Conservation (phyloP, 2,888 invertebrate genomes). For the Pherbina coryleti region DNA sequence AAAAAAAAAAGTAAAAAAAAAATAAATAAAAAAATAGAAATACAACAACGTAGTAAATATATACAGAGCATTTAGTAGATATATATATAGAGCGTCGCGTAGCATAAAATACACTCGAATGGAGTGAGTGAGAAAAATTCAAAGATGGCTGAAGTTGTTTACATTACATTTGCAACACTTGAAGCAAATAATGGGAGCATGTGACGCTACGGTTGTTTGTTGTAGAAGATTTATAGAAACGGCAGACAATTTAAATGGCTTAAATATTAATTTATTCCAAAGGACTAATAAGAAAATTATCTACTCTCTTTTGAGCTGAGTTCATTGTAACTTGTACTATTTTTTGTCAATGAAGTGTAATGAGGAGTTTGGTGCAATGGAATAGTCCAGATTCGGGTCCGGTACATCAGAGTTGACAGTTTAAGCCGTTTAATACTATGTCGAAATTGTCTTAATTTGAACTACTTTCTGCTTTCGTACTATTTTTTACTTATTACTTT, state of each 20-base stretch:
- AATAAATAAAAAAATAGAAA: neutral
- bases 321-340: no score
- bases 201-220: neutral
- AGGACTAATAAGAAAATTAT: no score
- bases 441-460: no score
- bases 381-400: no score
- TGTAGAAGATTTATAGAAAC: neutral
- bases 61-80: neutral
- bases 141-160: conserved; percentile 44
- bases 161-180: neutral
- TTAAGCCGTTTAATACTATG: no score
- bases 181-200: neutral
- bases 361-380: no score
- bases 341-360: no score
- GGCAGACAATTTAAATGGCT: neutral
- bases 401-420: no score
- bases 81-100: neutral
- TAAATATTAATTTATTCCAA: no score
- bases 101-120: neutral
- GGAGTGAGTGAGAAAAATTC: conserved; percentile 33
- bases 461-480: no score
- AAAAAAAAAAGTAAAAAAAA: conserved; percentile 10
- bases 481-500: no score
- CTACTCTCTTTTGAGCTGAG: no score
- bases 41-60: neutral